Base-by-base conservation (phyloP, 1,140 invertebrate species). In the Hydropsyche tenuis region DNA sequence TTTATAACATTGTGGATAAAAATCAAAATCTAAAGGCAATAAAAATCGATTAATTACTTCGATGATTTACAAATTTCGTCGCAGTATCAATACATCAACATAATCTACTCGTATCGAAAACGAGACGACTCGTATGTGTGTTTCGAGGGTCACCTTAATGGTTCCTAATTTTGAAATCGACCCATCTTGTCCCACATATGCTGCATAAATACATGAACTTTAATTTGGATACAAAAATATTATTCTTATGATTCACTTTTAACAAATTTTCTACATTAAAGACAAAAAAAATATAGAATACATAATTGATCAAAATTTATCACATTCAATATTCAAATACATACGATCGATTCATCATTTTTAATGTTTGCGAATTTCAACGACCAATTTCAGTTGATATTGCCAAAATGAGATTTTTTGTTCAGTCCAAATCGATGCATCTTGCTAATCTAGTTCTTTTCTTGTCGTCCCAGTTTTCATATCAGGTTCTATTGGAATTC, bases 371-470 rank as follows among this genome's bases (percentile, higher is more conserved):
- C n/a, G n/a, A n/a, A n/a, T n/a, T n/a, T n/a, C n/a, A n/a, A n/a
- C n/a, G n/a, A n/a, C n/a, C n/a, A n/a, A n/a, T n/a, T n/a, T n/a
- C n/a, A n/a, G n/a, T n/a, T n/a, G n/a, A n/a, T n/a, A 5, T 51
- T 51, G 14, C 14, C 48, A 51, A 22, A n/a, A 51, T 16, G 3
- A 51, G 48, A 4, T 51, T 22, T 16, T 51, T 22, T 51, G n/a
- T 14, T 22, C 4, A 51, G 14, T 4, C 9, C 14, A 51, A 51
- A n/a, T 51, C 20, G n/a, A 27, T 25, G 1, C 11, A 22, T 63
- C 20, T 48, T 14, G 56, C 4, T 27, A 63, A 63, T 63, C 60
- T 42, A 63, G 60, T 63, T 63, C 25, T 62, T 62, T 62, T 14
- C 14, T 48, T 4, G 4, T 14, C 48, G 20, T 23, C 23, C 60